Base-by-base conservation (phyloP, 2,888 invertebrate species). In the Schizotus pectinicornis region DNA sequence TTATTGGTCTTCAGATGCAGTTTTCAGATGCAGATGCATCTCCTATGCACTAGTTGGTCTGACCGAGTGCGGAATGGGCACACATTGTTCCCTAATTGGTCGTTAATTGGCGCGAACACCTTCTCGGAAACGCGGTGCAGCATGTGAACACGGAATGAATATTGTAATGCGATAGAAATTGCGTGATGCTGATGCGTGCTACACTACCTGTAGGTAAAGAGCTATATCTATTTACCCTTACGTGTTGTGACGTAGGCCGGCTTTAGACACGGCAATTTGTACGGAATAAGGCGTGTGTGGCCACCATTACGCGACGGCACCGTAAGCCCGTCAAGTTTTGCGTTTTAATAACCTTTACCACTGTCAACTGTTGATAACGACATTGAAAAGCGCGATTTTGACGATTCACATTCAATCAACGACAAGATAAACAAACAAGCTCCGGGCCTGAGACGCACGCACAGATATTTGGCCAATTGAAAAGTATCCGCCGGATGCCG, bases 161-260 rank as follows among this genome's bases (percentile, higher is more conserved):
- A 66, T 69, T 63, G 61, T 66, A 64, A 67, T 67, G 61, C 52
- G 61, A 66, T 67, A 63, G 66, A 67, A 68, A 65, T 68, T 71
- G 68, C 67, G 68, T 69, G 68, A 62, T 67, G 60, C 39, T 64
- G 64, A 66, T 69, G 71, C 67, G 67, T 67, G 63, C 67, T 63
- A 67, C 67, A 65, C 64, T 67, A 67, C 67, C 65, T 67, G 64
- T 65, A 65, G 63, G 61, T 67, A 71, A 70, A 70, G 61, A 68
- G 65, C 66, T 67, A 66, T 69, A 61, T 61, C 68, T 71, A 65
- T 69, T 68, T 66, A 63, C 67, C 65, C 69, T 60, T 67, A 70
- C 68, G 69, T 69, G 68, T 58, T 64, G 65, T 69, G 65, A 68
- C 65, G 65, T 67, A 64, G 58, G 48, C 62, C 33, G 45, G 53